Percentiles rank a stretch among this genome's conserved stretches.
Conservation (phyloP, 2,113 vertebrate species). For the Tyrannus savana region DNA sequence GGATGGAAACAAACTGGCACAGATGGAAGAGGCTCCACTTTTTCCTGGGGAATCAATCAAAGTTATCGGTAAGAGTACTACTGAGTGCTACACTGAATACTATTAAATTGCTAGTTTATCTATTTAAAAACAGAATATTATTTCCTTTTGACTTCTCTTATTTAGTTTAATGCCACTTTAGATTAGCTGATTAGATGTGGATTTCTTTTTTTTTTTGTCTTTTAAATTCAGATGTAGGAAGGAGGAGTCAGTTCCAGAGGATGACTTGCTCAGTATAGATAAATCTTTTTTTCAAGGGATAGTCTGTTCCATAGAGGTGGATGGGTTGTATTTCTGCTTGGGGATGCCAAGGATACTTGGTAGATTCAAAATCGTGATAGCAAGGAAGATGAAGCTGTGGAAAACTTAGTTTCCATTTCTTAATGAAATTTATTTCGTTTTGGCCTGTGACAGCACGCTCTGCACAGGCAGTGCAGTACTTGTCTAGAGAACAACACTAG, state of each 20-base stretch:
- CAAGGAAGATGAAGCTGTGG: neutral
- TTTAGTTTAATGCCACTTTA: neutral
- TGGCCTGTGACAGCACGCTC: neutral
- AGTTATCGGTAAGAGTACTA: constrained; percentile 80
- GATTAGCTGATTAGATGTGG: neutral
- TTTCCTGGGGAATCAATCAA: constrained; percentile 92
- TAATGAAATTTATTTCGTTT: neutral
- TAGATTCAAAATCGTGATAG: neutral
- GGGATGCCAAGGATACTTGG: neutral
- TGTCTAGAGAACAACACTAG: neutral
- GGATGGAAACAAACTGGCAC: constrained; percentile 82
- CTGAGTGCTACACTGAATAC: neutral
- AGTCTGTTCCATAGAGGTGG: neutral
- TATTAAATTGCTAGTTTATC: neutral
- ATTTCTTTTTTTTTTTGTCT: constrained; percentile 1
- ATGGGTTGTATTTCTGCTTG: neutral
- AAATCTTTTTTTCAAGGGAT: neutral
- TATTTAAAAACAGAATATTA: neutral
- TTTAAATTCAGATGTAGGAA: neutral
- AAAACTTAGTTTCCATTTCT: neutral
- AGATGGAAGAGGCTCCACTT: constrained; percentile 90
- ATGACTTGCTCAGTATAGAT: neutral
- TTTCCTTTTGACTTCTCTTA: neutral
- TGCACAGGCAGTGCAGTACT: neutral
- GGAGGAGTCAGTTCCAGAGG: neutral